Base-by-base conservation (phyloP, 2,888 invertebrate genomes). In the Eupithecia exiguata region DNA sequence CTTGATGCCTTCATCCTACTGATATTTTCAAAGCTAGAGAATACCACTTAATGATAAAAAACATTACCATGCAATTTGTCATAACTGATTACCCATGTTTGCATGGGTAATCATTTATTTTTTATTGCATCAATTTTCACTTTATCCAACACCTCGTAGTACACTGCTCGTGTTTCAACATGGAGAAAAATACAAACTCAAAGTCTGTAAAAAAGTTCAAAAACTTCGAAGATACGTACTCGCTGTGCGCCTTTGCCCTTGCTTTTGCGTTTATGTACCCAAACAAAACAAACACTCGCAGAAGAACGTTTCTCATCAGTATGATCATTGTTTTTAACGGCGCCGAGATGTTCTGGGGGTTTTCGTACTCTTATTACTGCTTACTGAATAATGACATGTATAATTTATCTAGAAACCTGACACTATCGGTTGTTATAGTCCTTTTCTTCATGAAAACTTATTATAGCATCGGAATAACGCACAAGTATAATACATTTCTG, bases 391-490 rank as follows among this genome's bases (percentile, higher is more conserved):
- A 21, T 14, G 66, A 66, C 14, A 40, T 66, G n/a, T 66, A 40
- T 21, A 66, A 66, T 14, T 66, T 66, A 38, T n/a, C 66, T 21
- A 36, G 66, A 25, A 66, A 66, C 21, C 10, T 66, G 66, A 66
- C 66, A 4, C 40, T 66, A 1, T n/a, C 66, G 10, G 40, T 66
- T 21, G 40, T 66, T 21, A 21, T 66, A 18, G 12, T 16, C 12
- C 14, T 66, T 16, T 66, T 66, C 40, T 66, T 66, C n/a, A 21
- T 66, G 36, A 66, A 66, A 66, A 66, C 66, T 21, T 66, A 66
- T 43, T 66, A 66, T n/a, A 21, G 18, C 12, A 66, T 66, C 21
- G 10, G 5, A 7, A 25, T 25, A 7, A 25, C 66, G 36, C 7
- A 40, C 21, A 66, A 66, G 40, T 25, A 40, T 7, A 9, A 6